Evolutionary conservation across 2,113 vertebrate genomes (phyloP).

Genomic region (Rana temporaria): DNA sequence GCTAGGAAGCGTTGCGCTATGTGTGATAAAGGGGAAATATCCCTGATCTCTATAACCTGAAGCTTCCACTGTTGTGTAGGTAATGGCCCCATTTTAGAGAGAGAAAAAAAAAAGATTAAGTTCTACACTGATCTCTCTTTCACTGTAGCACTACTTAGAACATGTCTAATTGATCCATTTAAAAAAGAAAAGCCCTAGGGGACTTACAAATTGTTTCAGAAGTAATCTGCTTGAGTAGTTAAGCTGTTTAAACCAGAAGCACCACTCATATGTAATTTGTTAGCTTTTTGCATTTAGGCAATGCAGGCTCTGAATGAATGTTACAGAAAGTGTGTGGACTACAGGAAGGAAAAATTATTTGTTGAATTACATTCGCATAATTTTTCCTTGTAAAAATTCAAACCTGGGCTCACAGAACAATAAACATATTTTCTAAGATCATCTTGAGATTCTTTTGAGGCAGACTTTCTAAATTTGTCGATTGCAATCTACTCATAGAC

Average conservation of each 20-base stretch:
- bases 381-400: neutral
- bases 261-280: slow-evolving; percentile 32
- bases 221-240: slow-evolving; percentile 48
- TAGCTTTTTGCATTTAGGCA: slow-evolving; percentile 25
- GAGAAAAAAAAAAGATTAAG: neutral
- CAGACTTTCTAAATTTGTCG: no score
- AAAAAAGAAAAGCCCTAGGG: slow-evolving; percentile 40
- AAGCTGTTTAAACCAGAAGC: slow-evolving; percentile 37
- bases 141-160: slow-evolving; percentile 14
- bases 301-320: neutral
- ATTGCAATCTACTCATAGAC: no score
- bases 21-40: no score
- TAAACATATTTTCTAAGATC: neutral
- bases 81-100: no score
- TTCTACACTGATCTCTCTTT: neutral
- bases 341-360: neutral
- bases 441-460: neutral
- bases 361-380: neutral
- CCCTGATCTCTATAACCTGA: no score
- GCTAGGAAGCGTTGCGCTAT: no score
- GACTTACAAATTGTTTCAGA: slow-evolving; percentile 47
- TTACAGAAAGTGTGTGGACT: slow-evolving; percentile 33
- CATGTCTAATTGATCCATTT: slow-evolving; percentile 46
- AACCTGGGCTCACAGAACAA: neutral
- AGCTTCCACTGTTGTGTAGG: no score